phyloP scores from a whole-genome alignment of 2,888 invertebrate genomes.

The Lycaena phlaeas region DNA sequence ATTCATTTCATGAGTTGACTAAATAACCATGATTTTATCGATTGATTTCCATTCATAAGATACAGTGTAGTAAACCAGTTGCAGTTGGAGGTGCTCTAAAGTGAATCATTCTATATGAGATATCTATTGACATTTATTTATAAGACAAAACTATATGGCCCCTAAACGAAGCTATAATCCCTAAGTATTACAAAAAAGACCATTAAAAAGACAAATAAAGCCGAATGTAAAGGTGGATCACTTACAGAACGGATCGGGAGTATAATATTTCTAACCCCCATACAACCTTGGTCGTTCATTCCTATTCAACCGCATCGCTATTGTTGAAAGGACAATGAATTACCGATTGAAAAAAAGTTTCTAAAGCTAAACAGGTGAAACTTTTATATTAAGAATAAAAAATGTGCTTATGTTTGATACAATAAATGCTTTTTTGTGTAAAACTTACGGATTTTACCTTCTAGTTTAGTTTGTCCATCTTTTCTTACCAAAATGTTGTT shows the following conservation, averaged over 20 bases:
- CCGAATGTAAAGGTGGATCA: conserved; percentile 4
- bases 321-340: conserved; percentile 4
- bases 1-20: too few species aligned
- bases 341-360: not conserved
- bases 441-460: too few species aligned
- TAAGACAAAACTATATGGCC: too few species aligned
- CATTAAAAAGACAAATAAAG: not conserved
- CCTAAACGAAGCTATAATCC: not conserved
- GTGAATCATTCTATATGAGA: too few species aligned
- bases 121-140: too few species aligned
- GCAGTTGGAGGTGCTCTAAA: too few species aligned
- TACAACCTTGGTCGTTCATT: not conserved
- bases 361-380: conserved; percentile 1
- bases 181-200: not conserved
- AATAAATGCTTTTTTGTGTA: not conserved
- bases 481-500: too few species aligned
- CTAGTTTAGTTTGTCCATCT: too few species aligned
- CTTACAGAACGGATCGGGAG: conserved; percentile 2
- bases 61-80: too few species aligned
- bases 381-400: not conserved
- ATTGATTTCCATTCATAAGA: too few species aligned
- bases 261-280: conserved; percentile 3
- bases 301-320: conserved; percentile 1
- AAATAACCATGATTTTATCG: too few species aligned
- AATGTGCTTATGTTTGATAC: not conserved